Conservation (phyloP, 2,797 vertebrate species). For the Sus cebifrons region DNA sequence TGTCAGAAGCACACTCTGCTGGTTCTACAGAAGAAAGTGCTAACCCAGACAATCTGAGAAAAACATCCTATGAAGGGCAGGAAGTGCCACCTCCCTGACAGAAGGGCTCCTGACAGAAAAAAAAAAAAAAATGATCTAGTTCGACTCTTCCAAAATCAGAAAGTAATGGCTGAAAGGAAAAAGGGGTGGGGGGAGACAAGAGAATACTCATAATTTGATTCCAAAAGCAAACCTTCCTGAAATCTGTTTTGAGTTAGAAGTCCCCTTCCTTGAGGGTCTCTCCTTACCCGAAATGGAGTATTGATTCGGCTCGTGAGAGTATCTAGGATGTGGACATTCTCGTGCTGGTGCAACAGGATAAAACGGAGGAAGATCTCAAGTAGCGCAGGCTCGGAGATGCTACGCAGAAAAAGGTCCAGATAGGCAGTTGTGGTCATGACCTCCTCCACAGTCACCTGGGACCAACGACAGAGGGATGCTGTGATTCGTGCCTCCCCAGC, state of each 20-base stretch:
- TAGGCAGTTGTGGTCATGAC: conserved; percentile 99
- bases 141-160: not conserved
- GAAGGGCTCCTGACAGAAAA: conserved; percentile 53
- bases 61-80: conserved; percentile 41
- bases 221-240: not conserved
- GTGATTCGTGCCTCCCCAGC: rapidly evolving
- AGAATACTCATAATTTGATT: not conserved
- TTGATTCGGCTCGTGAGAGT: conserved; percentile 98
- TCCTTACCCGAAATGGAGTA: conserved; percentile 97
- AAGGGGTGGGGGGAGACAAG: too few relatives aligned
- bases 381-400: conserved; percentile 95
- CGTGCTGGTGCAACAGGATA: conserved; percentile 96
- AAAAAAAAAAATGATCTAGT: not conserved
- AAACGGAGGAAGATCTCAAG: conserved; percentile 98
- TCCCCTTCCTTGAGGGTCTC: not conserved
- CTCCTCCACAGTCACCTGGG: conserved; percentile 96
- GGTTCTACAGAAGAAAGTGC: conserved; percentile 39
- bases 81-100: conserved; percentile 14
- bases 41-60: conserved; percentile 51
- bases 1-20: not conserved
- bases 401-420: conserved; percentile 97
- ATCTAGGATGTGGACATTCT: conserved; percentile 97
- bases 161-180: not conserved
- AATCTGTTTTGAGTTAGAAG: not conserved
- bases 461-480: not conserved